Percentiles rank a stretch among this genome's conserved stretches.
Evolutionary conservation across 2,113 vertebrate species (phyloP).

Genomic region (Malaclemys terrapin): DNA sequence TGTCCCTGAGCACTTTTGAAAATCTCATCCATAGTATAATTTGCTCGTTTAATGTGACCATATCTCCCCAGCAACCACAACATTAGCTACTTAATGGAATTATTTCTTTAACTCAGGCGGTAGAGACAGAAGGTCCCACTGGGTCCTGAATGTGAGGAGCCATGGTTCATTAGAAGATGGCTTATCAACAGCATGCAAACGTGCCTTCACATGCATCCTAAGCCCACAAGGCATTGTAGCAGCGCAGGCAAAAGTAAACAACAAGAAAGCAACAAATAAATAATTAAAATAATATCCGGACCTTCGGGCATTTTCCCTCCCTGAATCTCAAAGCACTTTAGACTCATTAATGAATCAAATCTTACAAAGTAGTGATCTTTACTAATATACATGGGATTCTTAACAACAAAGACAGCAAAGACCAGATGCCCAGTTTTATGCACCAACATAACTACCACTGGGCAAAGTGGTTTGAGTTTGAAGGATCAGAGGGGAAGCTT

Average conservation of each 20-base stretch:
- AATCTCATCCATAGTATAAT: neutral
- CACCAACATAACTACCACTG: neutral
- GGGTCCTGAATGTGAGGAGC: neutral
- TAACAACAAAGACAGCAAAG: neutral
- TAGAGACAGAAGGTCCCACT: fast-evolving
- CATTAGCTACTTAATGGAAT: neutral
- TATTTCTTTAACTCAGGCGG: neutral
- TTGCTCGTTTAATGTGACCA: neutral
- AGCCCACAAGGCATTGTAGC: neutral
- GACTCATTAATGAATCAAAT: neutral
- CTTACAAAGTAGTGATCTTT: neutral
- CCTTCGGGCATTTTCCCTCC: neutral
- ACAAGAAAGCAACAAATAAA: neutral
- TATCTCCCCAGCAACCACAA: neutral
- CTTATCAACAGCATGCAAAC: neutral
- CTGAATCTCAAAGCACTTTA: neutral
- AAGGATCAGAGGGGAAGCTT: neutral
- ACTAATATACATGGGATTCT: neutral
- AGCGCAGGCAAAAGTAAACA: neutral
- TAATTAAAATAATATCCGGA: neutral
- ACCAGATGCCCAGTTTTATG: neutral
- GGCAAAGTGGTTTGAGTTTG: neutral
- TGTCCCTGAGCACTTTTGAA: neutral
- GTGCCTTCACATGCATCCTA: neutral
- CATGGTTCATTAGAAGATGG: neutral